Conservation (phyloP, 2,888 invertebrate genomes). For the Plebejus argus region DNA sequence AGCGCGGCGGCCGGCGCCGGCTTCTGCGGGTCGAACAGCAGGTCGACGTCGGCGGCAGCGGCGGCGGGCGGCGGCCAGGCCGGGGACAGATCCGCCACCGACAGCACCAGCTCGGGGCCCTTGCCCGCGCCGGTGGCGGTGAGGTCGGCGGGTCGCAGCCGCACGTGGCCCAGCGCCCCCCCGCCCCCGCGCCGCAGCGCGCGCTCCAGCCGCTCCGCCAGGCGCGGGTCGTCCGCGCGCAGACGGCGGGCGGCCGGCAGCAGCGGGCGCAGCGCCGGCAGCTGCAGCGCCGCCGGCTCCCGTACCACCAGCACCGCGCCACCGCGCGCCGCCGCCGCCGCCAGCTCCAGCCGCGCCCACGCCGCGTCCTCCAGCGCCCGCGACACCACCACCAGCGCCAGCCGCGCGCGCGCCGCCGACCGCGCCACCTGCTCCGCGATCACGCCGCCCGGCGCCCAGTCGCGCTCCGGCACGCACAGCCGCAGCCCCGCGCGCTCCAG, state of each 20-base stretch:
- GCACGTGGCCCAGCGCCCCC: background rate
- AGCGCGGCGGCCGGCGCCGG: background rate
- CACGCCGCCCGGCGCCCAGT: constrained; percentile 45
- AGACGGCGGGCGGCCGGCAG: constrained; percentile 89
- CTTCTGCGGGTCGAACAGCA: constrained; percentile 14
- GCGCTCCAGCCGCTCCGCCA: constrained; percentile 89
- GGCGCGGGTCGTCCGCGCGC: constrained; percentile 90
- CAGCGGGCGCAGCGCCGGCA: constrained; percentile 82
- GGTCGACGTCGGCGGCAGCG: background rate
- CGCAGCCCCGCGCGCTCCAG: constrained; percentile 74
- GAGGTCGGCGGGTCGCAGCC: background rate
- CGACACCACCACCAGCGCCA: constrained; percentile 52
- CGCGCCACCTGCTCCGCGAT: constrained; percentile 86
- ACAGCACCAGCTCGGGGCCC: background rate
- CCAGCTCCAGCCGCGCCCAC: constrained; percentile 86
- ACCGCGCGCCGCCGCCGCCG: constrained; percentile 10
- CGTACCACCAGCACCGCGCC: constrained; percentile 81
- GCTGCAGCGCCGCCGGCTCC: constrained; percentile 81
- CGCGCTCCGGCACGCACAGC: constrained; percentile 81
- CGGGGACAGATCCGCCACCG: background rate
- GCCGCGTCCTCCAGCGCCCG: constrained; percentile 68
- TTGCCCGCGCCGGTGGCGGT: background rate
- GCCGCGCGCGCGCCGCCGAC: constrained; percentile 86
- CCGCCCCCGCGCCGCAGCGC: constrained; percentile 82
- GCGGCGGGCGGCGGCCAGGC: background rate